phyloP scores from a whole-genome alignment of 2,797 vertebrate species.

The Xiphorhynchus erythropygius region DNA sequence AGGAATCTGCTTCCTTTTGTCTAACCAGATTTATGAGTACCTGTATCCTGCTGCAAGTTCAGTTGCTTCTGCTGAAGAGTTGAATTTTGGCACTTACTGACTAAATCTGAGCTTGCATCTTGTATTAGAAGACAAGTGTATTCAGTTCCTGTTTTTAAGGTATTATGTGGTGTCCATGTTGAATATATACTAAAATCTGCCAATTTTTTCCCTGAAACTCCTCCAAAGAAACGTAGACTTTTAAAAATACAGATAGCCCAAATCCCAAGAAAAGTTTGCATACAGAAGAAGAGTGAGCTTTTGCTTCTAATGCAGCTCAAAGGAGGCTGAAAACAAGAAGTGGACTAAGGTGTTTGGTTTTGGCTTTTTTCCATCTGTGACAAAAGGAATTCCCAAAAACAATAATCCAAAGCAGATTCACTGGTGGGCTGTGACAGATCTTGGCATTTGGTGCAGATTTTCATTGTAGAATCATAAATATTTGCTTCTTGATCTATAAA shows the following conservation, averaged over 20 bases:
- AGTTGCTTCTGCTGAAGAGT: background rate
- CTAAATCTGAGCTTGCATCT: background rate
- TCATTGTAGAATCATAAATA: background rate
- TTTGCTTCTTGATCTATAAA: background rate
- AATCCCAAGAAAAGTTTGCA: background rate
- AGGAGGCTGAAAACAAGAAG: background rate
- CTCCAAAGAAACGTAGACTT: background rate
- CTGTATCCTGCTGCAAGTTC: background rate
- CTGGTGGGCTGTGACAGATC: background rate
- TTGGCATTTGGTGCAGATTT: slow-evolving; percentile 2
- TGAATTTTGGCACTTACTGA: background rate
- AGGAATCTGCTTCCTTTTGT: background rate
- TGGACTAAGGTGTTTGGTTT: background rate
- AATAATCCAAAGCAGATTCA: background rate
- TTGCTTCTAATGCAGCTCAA: background rate
- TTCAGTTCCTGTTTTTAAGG: background rate
- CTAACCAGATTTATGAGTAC: slow-evolving; percentile 10
- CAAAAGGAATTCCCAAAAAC: background rate
- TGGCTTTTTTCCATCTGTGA: background rate
- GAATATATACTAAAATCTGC: background rate
- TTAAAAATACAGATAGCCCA: background rate
- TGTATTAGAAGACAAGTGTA: background rate
- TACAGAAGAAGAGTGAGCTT: background rate
- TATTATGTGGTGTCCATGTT: background rate
- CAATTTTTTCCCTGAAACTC: background rate